phyloP scores from a whole-genome alignment of 2,797 vertebrate genomes.

The Thalassophryne amazonica region DNA sequence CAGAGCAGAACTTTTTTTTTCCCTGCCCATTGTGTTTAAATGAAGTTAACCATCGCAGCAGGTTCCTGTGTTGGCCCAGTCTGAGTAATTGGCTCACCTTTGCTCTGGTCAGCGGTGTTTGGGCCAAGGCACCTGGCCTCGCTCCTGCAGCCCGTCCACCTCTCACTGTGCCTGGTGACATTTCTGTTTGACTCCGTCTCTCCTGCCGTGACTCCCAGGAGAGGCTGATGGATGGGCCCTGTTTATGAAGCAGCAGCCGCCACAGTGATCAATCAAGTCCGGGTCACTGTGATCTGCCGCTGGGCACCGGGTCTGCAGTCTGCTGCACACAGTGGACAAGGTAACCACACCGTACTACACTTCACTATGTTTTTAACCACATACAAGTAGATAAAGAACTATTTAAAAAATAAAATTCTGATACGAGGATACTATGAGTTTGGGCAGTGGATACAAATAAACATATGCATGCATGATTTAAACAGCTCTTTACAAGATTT shows the following conservation, averaged over 20 bases:
- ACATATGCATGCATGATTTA: too few relatives aligned
- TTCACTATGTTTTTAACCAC: slow-evolving; percentile 6
- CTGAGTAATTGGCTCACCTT: slow-evolving; percentile 39
- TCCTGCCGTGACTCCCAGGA: slow-evolving; percentile 58
- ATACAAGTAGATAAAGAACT: background rate
- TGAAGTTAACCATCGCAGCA: background rate
- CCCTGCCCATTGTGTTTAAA: background rate
- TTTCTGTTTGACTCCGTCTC: slow-evolving; percentile 57
- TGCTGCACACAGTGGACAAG: slow-evolving; percentile 31
- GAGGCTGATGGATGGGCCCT: slow-evolving; percentile 78
- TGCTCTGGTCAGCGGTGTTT: slow-evolving; percentile 60
- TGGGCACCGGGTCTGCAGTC: slow-evolving; percentile 38
- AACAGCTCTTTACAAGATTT: too few relatives aligned
- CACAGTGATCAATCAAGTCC: slow-evolving; percentile 77
- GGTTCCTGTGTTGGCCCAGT: slow-evolving; percentile 14
- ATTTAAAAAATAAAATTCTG: too few relatives aligned
- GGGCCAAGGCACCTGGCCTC: slow-evolving; percentile 42
- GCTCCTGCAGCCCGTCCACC: slow-evolving; percentile 23
- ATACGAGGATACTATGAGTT: too few relatives aligned
- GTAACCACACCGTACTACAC: slow-evolving; percentile 18
- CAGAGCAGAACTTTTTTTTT: background rate
- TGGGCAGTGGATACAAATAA: too few relatives aligned
- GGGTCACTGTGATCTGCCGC: slow-evolving; percentile 58
- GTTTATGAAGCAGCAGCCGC: slow-evolving; percentile 81
- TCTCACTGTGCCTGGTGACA: slow-evolving; percentile 59